phyloP scores from a whole-genome alignment of 2,888 invertebrate genomes.

The Pristionchus arcanus region DNA sequence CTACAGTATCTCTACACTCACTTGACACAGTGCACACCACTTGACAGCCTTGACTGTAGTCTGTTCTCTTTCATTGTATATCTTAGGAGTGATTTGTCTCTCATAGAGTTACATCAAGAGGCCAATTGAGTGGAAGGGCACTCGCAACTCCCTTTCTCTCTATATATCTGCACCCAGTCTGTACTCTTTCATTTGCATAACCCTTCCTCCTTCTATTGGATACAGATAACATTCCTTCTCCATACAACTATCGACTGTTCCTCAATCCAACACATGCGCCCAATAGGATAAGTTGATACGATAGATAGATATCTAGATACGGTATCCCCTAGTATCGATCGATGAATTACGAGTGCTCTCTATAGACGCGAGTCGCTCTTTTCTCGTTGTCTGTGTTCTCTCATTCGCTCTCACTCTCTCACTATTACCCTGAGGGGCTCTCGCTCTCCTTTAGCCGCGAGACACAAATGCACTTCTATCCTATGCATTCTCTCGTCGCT shows the following conservation, averaged over 20 bases:
- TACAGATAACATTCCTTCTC: neutral
- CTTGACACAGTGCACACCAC: neutral
- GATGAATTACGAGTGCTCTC: neutral
- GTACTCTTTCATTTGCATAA: conserved; percentile 47
- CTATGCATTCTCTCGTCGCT: conserved; percentile 31
- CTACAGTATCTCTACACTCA: neutral
- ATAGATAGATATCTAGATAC: neutral
- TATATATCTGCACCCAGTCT: neutral
- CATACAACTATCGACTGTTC: neutral
- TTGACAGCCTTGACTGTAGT: neutral
- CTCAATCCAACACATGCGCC: neutral
- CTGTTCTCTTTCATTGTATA: conserved; percentile 32
- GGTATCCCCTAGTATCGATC: neutral
- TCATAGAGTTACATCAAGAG: neutral
- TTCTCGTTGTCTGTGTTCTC: conserved; percentile 40
- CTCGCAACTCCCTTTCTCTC: conserved; percentile 7
- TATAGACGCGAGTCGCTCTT: conserved; percentile 43
- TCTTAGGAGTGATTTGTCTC: neutral
- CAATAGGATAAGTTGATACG: neutral
- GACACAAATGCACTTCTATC: conserved; percentile 38
- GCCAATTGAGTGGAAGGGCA: neutral
- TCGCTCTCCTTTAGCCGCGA: conserved; percentile 22
- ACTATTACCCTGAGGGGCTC: conserved; percentile 15
- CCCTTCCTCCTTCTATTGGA: neutral
- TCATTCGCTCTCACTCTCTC: conserved; percentile 36